These are phyloP conservation scores for Ciconia stormi DNA, from an alignment of 2,113 vertebrate genomes.

Conservation along the genomic window DNA sequence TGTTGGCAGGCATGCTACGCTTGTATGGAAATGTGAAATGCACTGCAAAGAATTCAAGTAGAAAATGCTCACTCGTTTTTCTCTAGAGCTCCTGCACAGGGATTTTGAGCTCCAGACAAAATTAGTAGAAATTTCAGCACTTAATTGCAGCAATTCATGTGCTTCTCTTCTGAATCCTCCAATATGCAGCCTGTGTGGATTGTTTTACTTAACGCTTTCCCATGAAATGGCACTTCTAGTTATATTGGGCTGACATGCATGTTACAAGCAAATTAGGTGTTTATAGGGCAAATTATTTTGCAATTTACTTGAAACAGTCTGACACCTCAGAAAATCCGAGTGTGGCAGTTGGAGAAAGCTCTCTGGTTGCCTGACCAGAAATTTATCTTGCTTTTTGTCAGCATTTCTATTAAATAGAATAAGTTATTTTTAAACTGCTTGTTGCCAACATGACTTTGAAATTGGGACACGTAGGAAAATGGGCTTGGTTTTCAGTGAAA, in stretches of 20 bases:
- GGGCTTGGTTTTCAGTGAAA: neutral
- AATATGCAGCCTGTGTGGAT: neutral
- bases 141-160: neutral
- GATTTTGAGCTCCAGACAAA: neutral
- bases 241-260: neutral
- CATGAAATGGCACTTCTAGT: neutral
- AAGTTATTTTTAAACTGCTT: neutral
- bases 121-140: neutral
- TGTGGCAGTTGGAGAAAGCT: neutral
- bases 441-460: neutral
- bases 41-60: neutral
- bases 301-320: neutral
- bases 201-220: neutral
- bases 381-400: neutral
- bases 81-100: neutral
- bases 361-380: neutral
- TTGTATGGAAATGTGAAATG: neutral
- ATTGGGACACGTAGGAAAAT: conserved; percentile 17
- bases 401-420: neutral
- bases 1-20: accelerated
- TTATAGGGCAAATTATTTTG: neutral
- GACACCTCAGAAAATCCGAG: neutral
- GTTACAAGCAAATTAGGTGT: neutral
- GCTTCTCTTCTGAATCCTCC: neutral
- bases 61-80: neutral